Base-by-base conservation (phyloP, 2,888 invertebrate genomes). In the Thymelicus sylvestris region DNA sequence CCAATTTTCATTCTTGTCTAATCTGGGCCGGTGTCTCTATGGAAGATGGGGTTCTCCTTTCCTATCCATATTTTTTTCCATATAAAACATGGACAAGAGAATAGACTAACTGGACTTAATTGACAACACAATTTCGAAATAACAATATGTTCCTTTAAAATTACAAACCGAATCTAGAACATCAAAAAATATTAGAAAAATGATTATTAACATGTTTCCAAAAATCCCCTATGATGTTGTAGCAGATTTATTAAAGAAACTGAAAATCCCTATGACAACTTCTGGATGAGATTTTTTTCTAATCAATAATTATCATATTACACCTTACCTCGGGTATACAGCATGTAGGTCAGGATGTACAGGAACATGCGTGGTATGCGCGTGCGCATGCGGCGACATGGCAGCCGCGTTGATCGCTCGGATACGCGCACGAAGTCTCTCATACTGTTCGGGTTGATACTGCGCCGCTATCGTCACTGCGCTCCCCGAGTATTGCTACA, bases 381-480 rank as follows among this genome's bases (percentile, higher is more conserved):
- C 52, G 55, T 73, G 83, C 13, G 85, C 76, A 48, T 85, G 90
- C 2, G 92, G 92, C 0, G 92, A 91, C 87, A 89, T 86, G 19
- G 82, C 87, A 1, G 89, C 91, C 0, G 93, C 93, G 78, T 94
- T 94, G 79, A 94, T 92, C 1, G 94, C 93, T 8, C 93, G 81
- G 52, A 94, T 94, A 79, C 94, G 89, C n/a, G 93, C 93, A 52
- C 94, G 92, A 75, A 94, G 76, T 38, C 92, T 79, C 77, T 92
- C 92, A 77, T 94, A 94, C 70, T 94, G 93, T 74, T 94, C 94
- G 0, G 94, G 94, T 74, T 94, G 94, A 77, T 93, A 94, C 77
- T 94, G 94, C 39, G 94, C 94, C 5, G 92, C 93, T 80, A 94
- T 90, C n/a, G 90, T 88, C 24, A 94, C 94, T 5, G 93, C 87